phyloP scores from a whole-genome alignment of 2,797 vertebrate genomes.

The Epinephelus malabaricus region DNA sequence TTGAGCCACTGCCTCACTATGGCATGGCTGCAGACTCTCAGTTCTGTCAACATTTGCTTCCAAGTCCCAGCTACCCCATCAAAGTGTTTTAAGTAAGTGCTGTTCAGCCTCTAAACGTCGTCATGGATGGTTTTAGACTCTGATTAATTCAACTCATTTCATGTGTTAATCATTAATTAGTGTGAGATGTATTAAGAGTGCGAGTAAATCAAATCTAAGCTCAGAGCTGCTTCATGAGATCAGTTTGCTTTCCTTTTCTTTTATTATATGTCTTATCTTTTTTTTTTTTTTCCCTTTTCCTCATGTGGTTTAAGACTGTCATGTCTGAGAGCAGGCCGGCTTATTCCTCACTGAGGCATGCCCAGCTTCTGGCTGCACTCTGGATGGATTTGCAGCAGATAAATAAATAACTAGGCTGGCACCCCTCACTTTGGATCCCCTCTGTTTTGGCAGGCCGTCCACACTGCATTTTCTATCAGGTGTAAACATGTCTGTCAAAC shows the following conservation, averaged over 20 bases:
- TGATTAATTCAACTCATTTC: conserved; percentile 57
- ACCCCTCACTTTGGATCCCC: conserved; percentile 76
- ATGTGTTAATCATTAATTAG: conserved; percentile 40
- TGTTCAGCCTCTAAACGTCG: conserved; percentile 27
- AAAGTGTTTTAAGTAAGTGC: conserved; percentile 18
- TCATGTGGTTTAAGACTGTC: conserved; percentile 68
- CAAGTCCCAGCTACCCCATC: background rate
- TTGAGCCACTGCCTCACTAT: background rate
- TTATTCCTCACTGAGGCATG: conserved; percentile 68
- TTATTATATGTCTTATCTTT: conserved; percentile 32
- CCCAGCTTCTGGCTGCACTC: conserved; percentile 72
- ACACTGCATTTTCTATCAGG: conserved; percentile 77
- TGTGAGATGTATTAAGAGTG: conserved; percentile 17
- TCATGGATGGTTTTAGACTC: conserved; percentile 45
- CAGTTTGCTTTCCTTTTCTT: conserved; percentile 26
- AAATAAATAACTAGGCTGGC: conserved; percentile 81
- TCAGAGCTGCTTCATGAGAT: conserved; percentile 38
- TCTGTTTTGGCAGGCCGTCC: conserved; percentile 78
- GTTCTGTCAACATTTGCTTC: background rate
- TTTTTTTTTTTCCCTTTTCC: conserved; percentile 4
- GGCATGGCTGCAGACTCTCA: too few relatives aligned
- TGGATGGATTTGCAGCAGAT: conserved; percentile 75
- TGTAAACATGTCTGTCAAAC: conserved; percentile 84
- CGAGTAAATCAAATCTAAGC: conserved; percentile 57
- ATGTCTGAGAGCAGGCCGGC: conserved; percentile 60